Evolutionary conservation across 2,113 vertebrate genomes (phyloP).

Genomic region (Sphaerodactylus townsendi): DNA sequence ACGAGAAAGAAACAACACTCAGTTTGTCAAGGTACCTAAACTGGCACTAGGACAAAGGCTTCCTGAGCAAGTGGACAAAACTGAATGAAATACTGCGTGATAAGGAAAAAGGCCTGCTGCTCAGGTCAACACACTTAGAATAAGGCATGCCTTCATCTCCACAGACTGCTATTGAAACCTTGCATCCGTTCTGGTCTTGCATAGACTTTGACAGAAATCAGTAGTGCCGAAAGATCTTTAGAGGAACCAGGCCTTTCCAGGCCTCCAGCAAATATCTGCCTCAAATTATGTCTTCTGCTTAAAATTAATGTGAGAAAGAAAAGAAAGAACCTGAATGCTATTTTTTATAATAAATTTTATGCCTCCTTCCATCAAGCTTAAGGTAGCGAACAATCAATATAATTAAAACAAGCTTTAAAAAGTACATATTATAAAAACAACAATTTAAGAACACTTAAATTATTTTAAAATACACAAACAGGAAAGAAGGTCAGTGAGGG

Average conservation of each 20-base stretch:
- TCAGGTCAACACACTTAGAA: not conserved
- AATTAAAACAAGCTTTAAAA: too few species aligned
- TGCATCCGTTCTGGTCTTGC: not conserved
- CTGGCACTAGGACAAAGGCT: too few species aligned
- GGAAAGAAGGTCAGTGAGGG: too few species aligned
- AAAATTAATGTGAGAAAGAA: not conserved
- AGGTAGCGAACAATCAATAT: too few species aligned
- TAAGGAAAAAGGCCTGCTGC: not conserved
- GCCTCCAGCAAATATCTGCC: not conserved
- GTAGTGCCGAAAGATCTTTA: not conserved
- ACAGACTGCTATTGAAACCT: not conserved
- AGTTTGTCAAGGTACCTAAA: too few species aligned
- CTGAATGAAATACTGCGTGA: not conserved
- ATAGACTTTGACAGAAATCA: not conserved
- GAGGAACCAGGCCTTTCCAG: not conserved
- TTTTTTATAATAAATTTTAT: too few species aligned
- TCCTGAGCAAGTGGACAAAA: not conserved
- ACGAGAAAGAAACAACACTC: too few species aligned
- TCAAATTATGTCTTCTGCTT: not conserved
- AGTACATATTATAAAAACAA: too few species aligned
- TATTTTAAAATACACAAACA: too few species aligned
- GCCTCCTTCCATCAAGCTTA: too few species aligned
- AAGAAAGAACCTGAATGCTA: too few species aligned
- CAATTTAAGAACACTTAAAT: too few species aligned
- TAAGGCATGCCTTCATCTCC: not conserved